Percentiles rank a stretch among this genome's conserved stretches.
These are phyloP conservation scores for Stenopsyche tienmushanensis DNA, from an alignment of 1,140 invertebrate genomes.

Conservation along the genomic window DNA sequence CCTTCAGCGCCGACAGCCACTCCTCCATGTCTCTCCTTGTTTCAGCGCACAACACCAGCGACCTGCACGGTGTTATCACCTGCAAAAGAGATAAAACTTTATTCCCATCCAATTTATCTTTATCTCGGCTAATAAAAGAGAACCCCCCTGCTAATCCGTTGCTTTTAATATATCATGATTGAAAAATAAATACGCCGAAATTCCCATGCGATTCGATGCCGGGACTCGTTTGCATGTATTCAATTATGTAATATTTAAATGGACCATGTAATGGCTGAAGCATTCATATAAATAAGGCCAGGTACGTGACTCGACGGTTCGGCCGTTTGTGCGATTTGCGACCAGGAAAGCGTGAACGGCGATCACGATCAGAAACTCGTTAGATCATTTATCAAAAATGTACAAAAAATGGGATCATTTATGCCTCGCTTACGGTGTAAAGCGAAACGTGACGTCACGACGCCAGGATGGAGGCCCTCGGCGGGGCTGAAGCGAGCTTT, in stretches of 20 bases:
- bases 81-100: constrained; percentile 51
- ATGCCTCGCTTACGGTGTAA: background rate
- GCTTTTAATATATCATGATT: too few species aligned
- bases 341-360: background rate
- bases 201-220: too few species aligned
- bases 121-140: too few species aligned
- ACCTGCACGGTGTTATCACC: constrained; percentile 85
- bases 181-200: too few species aligned
- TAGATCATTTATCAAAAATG: background rate
- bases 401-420: background rate
- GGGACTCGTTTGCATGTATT: too few species aligned
- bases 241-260: too few species aligned
- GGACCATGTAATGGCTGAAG: too few species aligned
- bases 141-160: too few species aligned
- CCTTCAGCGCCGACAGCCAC: constrained; percentile 78
- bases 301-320: background rate
- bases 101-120: too few species aligned
- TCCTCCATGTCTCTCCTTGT: constrained; percentile 86
- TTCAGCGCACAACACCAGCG: constrained; percentile 80
- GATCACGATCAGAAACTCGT: background rate
- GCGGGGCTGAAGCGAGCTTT: background rate
- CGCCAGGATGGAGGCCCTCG: background rate
- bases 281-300: background rate
- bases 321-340: background rate
- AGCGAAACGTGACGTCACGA: constrained; percentile 13